phyloP scores from a whole-genome alignment of 2,888 invertebrate genomes.

The Euzophera pinguis region DNA sequence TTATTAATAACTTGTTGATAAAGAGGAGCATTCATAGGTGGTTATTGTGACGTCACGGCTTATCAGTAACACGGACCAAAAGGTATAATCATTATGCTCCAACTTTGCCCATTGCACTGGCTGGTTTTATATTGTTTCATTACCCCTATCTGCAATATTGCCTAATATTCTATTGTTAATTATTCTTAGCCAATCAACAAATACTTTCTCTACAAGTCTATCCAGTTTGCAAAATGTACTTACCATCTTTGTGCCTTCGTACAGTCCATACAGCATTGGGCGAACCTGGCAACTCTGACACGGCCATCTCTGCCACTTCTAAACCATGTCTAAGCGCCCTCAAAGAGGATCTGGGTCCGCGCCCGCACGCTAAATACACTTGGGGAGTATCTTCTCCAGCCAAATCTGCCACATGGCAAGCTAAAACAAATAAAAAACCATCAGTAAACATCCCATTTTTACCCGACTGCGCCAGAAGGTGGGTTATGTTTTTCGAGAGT shows the following conservation, averaged over 20 bases:
- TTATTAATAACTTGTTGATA: slow-evolving; percentile 78
- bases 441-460: too few relatives aligned
- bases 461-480: too few relatives aligned
- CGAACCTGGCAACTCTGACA: slow-evolving; percentile 99
- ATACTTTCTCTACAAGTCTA: background rate
- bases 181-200: background rate
- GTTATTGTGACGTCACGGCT: slow-evolving; percentile 71
- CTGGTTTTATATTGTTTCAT: background rate
- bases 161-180: background rate
- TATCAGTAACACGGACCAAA: slow-evolving; percentile 79
- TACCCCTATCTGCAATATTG: too few relatives aligned
- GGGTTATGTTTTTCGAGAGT: too few relatives aligned
- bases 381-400: slow-evolving; percentile 99
- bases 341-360: slow-evolving; percentile 96
- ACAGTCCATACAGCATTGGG: slow-evolving; percentile 99
- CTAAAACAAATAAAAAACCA: slow-evolving; percentile 42
- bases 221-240: slow-evolving; percentile 50
- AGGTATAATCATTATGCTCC: slow-evolving; percentile 72
- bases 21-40: slow-evolving; percentile 74
- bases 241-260: slow-evolving; percentile 96
- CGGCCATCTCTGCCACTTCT: slow-evolving; percentile 99
- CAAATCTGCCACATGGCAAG: slow-evolving; percentile 94
- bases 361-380: slow-evolving; percentile 96
- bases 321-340: slow-evolving; percentile 97
- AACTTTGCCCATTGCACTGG: background rate